Evolutionary conservation across 2,797 vertebrate genomes (phyloP).

Genomic region (Pachyuromys duprasi): DNA sequence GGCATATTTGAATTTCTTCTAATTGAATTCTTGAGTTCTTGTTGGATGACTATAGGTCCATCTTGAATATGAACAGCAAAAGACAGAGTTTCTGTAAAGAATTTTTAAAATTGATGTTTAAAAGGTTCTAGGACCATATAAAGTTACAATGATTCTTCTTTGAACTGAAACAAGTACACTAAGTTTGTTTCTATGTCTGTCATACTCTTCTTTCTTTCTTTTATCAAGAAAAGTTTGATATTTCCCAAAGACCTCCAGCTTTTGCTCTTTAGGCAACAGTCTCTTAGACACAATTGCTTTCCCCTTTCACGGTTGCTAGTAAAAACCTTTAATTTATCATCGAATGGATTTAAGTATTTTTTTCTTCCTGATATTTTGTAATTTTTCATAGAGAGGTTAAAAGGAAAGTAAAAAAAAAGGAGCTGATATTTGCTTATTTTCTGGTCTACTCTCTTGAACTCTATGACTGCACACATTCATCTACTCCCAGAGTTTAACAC

Average conservation of each 20-base stretch:
- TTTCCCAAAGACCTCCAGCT: background rate
- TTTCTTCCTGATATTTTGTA: background rate
- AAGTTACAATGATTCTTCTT: slow-evolving; percentile 1
- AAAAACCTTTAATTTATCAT: background rate
- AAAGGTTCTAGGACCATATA: slow-evolving; percentile 24
- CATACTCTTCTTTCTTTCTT: background rate
- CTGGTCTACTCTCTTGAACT: background rate
- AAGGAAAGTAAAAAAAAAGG: background rate
- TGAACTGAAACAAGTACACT: background rate
- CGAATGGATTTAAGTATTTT: background rate
- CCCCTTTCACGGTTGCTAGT: background rate
- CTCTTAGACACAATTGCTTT: background rate
- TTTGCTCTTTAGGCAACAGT: background rate
- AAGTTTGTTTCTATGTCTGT: slow-evolving; percentile 6
- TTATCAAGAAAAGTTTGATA: background rate
- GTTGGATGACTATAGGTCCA: background rate
- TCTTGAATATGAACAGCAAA: slow-evolving; percentile 56
- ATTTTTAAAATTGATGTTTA: slow-evolving; percentile 29
- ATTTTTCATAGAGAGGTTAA: background rate
- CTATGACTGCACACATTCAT: background rate
- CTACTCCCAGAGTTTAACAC: background rate
- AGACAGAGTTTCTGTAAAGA: slow-evolving; percentile 38
- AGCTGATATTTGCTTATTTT: background rate
- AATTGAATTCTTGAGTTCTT: slow-evolving; percentile 43
- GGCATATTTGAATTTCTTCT: slow-evolving; percentile 69